Evolutionary conservation across 2,888 invertebrate species (phyloP).

Genomic region (Drosophila neoperkinsi): DNA sequence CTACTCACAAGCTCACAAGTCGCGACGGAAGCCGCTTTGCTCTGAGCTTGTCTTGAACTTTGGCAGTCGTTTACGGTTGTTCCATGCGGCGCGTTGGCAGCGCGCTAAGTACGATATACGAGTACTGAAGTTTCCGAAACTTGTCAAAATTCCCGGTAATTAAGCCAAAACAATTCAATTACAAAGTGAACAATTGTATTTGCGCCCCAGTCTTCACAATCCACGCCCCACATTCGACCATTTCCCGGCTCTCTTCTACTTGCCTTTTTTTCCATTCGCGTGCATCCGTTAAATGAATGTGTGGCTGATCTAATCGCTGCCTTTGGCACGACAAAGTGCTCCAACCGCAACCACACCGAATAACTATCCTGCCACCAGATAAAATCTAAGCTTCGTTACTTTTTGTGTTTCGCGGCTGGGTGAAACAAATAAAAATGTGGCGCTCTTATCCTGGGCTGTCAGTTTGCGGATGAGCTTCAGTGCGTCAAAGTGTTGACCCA

Average conservation of each 20-base stretch:
- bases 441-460: constrained; percentile 59
- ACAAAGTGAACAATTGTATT: constrained; percentile 36
- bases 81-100: constrained; percentile 66
- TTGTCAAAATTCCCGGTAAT: constrained; percentile 39
- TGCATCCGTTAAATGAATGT: constrained; percentile 64
- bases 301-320: constrained; percentile 60
- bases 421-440: constrained; percentile 63
- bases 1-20: constrained; percentile 32
- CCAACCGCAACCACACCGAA: constrained; percentile 3
- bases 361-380: constrained; percentile 44
- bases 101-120: constrained; percentile 38
- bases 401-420: constrained; percentile 3
- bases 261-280: constrained; percentile 43
- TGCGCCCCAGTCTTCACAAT: background rate
- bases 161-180: constrained; percentile 43
- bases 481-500: constrained; percentile 64
- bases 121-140: constrained; percentile 14
- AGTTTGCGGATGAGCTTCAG: constrained; percentile 58
- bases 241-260: background rate
- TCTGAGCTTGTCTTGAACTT: constrained; percentile 72
- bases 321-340: constrained; percentile 29
- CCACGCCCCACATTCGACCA: background rate
- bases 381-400: constrained; percentile 35
- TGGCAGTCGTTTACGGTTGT: constrained; percentile 74
- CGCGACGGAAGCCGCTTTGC: constrained; percentile 42